Base-by-base conservation (phyloP, 1,140 invertebrate genomes). In the Coboldia fuscipes region DNA sequence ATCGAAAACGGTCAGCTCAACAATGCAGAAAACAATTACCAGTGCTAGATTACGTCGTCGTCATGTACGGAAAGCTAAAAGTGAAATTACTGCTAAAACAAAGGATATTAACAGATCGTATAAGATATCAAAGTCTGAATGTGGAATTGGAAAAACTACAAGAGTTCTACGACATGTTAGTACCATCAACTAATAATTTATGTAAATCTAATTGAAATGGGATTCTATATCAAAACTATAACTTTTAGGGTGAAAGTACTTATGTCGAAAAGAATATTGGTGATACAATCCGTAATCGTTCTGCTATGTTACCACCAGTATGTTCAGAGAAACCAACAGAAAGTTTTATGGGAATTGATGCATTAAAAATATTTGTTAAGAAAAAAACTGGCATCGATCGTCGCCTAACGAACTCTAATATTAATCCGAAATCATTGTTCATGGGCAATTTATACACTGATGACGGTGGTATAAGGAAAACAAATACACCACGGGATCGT, bases 1-100 rank as follows among this genome's bases (percentile, higher is more conserved):
- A 8, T 13, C n/a, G 13, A 29, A 8, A 1, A 14, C 3, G 2
- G 9, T 15, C n/a, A 30, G 7, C 7, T 15, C 28, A 13, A 5
- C 16, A 5, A 15, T 8, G 7, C 5, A 14, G 5, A 30, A 13
- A 15, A 7, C 28, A 8, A 5, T 6, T 8, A 2, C 0, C 14
- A 7, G 9, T 8, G 47, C 15, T 47, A 47, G 19, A 42, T 45
- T 3, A 39, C 24, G 20, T 23, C 34, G 10, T 30, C 39, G 8
- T 42, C 46, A 10, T 45, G 45, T 53, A 17, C 46, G 50, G 24
- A 53, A 50, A 36, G 50, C 52, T 13, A 51, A 49, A 37, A 53
- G 50, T 29, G 29, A 30, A 30, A 30, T 13, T 15, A 15, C 14
- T 6, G 7, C 9, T 9, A 30, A 30, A 30, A 6, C 6, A 9